Base-by-base conservation (phyloP, 2,113 vertebrate species). In the Anoura caudifer region DNA sequence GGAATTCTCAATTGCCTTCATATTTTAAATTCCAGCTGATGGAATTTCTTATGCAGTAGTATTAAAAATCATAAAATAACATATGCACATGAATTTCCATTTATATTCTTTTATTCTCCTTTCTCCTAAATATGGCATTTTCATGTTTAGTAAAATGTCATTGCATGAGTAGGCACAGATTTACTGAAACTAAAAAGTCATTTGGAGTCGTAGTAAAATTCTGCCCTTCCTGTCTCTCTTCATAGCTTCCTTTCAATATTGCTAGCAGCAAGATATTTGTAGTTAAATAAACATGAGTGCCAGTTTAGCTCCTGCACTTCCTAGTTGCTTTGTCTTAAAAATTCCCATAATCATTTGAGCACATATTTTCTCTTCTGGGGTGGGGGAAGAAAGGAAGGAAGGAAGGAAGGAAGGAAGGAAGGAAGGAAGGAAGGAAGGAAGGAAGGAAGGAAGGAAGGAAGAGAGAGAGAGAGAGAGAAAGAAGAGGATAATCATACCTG, bases 21-120 rank as follows among this genome's bases (percentile, higher is more conserved):
- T 45, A 56, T 73, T 92, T 97, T 90, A 94, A 92, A 88, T 86
- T 96, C 41, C 43, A 91, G 33, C 7, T 69, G 33, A 94, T 96
- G n/a, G 41, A 56, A 82, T 92, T 81, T 73, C 72, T 94, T 38
- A 77, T 47, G 2, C 11, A 54, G 22, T 76, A 59, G 56, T 72
- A 92, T 14, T 63, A 90, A 85, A 77, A 91, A 87, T 79, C 31
- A 67, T 82, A 73, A 90, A 50, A 73, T 54, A 77, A 67, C 43
- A 84, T 10, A 83, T 87, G 38, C 41, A 77, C 24, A 7, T 50
- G 47, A 86, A 50, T 91, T 75, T 33, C 83, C 81, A 85, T 90
- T 87, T 90, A 50, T 82, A 54, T 47, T 6, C 24, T 17, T 96
- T 73, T 91, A 36, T 91, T 81, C 54, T 67, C 33, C 28, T 76